Evolutionary conservation across 2,797 vertebrate species (phyloP).

Genomic region (Bradypodion pumilum): DNA sequence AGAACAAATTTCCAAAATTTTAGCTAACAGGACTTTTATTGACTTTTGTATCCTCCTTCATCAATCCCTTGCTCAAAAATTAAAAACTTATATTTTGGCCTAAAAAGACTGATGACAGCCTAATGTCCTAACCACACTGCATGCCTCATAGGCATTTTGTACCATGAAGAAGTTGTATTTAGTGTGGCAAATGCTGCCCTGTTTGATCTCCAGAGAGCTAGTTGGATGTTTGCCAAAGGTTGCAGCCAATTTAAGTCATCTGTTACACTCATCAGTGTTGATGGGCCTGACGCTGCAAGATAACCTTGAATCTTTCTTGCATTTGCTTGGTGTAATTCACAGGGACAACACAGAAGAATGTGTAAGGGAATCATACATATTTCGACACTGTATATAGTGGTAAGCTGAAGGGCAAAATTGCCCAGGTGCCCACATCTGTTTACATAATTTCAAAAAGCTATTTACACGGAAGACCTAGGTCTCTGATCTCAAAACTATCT

Average conservation of each 20-base stretch:
- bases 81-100: neutral
- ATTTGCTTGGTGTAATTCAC: neutral
- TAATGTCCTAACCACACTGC: neutral
- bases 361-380: neutral
- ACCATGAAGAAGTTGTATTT: neutral
- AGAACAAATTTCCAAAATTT: neutral
- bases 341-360: neutral
- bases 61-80: neutral
- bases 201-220: neutral
- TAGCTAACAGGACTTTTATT: neutral
- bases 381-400: neutral
- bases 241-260: neutral
- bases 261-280: conserved; percentile 3
- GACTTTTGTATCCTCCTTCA: neutral
- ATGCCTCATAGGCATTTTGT: neutral
- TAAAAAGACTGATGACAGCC: neutral
- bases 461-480: neutral
- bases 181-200: neutral
- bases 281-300: neutral
- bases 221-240: conserved; percentile 3
- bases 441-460: neutral
- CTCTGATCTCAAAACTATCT: neutral
- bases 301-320: conserved; percentile 1
- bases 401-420: neutral
- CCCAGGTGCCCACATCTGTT: neutral